Conservation (phyloP, 2,113 vertebrate species). For the Rattus norvegicus region DNA sequence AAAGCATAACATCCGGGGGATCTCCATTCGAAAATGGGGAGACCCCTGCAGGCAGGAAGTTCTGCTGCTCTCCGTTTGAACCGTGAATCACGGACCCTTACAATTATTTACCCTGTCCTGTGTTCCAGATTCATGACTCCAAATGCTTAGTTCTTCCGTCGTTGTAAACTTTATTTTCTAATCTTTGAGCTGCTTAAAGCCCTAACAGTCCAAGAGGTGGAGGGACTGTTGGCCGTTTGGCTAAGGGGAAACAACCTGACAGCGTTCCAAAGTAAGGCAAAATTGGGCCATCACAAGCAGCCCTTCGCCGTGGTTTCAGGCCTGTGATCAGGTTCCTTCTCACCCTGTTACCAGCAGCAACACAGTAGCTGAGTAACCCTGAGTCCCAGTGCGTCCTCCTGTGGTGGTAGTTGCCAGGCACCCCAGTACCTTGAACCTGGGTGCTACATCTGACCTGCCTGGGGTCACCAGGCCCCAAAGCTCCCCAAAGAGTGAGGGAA, state of each 20-base stretch:
- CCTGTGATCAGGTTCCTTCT: too few species aligned
- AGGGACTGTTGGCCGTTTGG: background rate
- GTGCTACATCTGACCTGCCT: background rate
- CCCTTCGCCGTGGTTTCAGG: background rate
- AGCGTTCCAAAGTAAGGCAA: background rate
- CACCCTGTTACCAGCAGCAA: background rate
- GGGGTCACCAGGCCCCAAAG: background rate
- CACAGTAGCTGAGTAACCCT: background rate
- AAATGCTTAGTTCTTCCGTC: background rate
- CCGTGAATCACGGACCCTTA: too few species aligned
- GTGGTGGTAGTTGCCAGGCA: background rate
- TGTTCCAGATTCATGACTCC: background rate
- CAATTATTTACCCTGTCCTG: background rate
- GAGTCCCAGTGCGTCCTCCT: background rate
- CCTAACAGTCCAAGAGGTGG: background rate
- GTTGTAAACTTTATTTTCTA: background rate
- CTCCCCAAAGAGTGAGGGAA: background rate
- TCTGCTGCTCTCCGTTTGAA: too few species aligned
- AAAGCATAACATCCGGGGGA: too few species aligned
- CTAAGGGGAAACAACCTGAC: background rate
- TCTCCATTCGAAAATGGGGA: too few species aligned
- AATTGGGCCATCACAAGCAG: background rate
- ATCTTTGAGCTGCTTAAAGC: constrained; percentile 31
- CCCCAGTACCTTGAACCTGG: background rate
- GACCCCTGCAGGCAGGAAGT: too few species aligned